These are phyloP conservation scores for Pogonomyrmex barbatus DNA, from an alignment of 1,140 invertebrate species.

Conservation along the genomic window DNA sequence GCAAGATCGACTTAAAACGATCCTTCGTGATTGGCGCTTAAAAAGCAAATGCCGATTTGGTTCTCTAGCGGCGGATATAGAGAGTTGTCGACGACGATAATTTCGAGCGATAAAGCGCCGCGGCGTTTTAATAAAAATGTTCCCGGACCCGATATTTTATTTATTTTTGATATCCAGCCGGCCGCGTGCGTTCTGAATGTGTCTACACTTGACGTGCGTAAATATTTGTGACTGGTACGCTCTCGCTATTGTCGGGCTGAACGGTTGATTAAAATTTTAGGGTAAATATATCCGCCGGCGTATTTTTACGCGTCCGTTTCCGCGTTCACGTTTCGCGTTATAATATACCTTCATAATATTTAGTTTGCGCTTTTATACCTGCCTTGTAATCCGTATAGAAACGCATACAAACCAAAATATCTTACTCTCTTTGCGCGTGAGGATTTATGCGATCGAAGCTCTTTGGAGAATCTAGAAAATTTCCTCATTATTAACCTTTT, in stretches of 20 bases:
- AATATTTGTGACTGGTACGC: conserved; percentile 64
- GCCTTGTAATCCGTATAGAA: conserved; percentile 19
- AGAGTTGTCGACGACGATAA: conserved; percentile 55
- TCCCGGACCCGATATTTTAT: conserved; percentile 54
- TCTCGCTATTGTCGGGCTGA: conserved; percentile 62
- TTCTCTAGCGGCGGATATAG: background rate
- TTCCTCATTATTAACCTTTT: background rate
- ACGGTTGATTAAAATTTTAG: conserved; percentile 65
- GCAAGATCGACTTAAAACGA: background rate
- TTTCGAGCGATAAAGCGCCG: conserved; percentile 56
- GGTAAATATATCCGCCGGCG: conserved; percentile 61
- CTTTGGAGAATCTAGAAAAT: background rate
- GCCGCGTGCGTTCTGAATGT: conserved; percentile 62
- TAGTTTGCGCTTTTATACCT: conserved; percentile 52
- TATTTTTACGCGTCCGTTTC: conserved; percentile 62
- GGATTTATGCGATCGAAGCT: background rate
- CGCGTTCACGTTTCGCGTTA: conserved; percentile 51
- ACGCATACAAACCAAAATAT: conserved; percentile 20
- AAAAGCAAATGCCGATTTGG: no score
- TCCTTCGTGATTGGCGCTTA: conserved; percentile 35
- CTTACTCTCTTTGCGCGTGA: background rate
- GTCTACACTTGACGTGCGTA: conserved; percentile 64
- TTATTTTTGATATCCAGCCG: conserved; percentile 61
- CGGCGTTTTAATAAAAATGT: conserved; percentile 63
- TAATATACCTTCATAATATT: conserved; percentile 64